Conservation (phyloP, 2,888 invertebrate species). For the Drosophila neonasuta region DNA sequence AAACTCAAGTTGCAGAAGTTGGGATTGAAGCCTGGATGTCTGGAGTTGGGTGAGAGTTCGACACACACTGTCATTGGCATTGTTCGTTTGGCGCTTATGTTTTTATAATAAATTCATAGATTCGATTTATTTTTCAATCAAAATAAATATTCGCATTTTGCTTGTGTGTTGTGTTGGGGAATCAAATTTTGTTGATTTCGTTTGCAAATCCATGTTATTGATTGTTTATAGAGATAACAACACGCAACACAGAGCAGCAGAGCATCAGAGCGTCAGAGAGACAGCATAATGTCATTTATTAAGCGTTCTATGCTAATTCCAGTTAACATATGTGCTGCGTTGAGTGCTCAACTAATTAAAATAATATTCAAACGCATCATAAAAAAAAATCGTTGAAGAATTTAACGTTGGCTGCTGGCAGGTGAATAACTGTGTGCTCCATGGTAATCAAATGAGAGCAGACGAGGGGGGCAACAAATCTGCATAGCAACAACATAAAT, state of each 20-base stretch:
- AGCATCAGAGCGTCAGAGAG: neutral
- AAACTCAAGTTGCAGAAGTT: neutral
- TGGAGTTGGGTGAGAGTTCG: neutral
- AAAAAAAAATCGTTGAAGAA: constrained; percentile 1
- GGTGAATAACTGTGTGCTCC: constrained; percentile 46
- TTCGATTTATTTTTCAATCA: constrained; percentile 80
- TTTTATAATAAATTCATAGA: constrained; percentile 79
- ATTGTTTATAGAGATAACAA: constrained; percentile 20
- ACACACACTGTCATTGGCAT: constrained; percentile 56
- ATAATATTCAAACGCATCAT: constrained; percentile 49
- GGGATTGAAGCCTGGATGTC: neutral
- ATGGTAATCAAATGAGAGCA: constrained; percentile 13
- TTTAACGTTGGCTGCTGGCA: constrained; percentile 20
- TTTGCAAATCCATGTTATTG: constrained; percentile 37
- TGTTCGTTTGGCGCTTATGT: constrained; percentile 69
- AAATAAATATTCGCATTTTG: constrained; percentile 67
- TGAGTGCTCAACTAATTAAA: constrained; percentile 65
- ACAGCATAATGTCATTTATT: neutral
- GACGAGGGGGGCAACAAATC: constrained; percentile 35
- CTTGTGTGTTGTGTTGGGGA: constrained; percentile 23
- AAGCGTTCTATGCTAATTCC: neutral
- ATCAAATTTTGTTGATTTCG: constrained; percentile 43
- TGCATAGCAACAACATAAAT: constrained; percentile 71
- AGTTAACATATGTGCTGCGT: constrained; percentile 15
- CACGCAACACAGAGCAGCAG: neutral